phyloP scores from a whole-genome alignment of 2,888 invertebrate species.

The Sclerodermus sp. region DNA sequence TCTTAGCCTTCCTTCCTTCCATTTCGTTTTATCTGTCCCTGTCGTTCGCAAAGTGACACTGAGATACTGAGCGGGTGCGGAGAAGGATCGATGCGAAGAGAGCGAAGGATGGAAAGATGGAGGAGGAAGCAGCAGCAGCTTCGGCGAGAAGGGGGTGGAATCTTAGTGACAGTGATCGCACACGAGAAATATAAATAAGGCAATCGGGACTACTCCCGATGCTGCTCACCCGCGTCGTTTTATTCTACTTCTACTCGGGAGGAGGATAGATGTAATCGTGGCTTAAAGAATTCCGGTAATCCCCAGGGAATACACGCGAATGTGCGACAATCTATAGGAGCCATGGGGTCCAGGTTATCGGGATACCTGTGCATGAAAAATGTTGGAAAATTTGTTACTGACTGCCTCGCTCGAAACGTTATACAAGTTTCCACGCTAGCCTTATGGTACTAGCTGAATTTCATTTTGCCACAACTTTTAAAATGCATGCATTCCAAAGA shows the following conservation, averaged over 20 bases:
- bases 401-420: neutral
- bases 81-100: neutral
- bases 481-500: no score
- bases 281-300: slow-evolving; percentile 53
- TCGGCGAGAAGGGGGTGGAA: slow-evolving; percentile 10
- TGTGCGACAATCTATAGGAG: slow-evolving; percentile 28
- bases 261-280: slow-evolving; percentile 38
- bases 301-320: slow-evolving; percentile 46
- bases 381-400: slow-evolving; percentile 40
- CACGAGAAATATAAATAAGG: slow-evolving; percentile 55
- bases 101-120: neutral
- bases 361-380: slow-evolving; percentile 44
- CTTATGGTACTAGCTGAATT: no score
- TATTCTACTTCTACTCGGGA: no score
- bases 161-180: slow-evolving; percentile 41
- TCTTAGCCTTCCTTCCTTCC: slow-evolving; percentile 19
- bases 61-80: slow-evolving; percentile 5
- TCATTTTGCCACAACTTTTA: no score
- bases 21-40: no score
- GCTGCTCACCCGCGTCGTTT: no score
- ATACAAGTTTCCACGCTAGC: no score
- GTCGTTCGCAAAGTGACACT: no score
- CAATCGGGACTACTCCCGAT: slow-evolving; percentile 28
- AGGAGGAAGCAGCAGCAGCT: no score
- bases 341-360: slow-evolving; percentile 37